These are phyloP conservation scores for Leptestheria dahalacensis DNA, from an alignment of 1,140 invertebrate genomes.

Conservation along the genomic window DNA sequence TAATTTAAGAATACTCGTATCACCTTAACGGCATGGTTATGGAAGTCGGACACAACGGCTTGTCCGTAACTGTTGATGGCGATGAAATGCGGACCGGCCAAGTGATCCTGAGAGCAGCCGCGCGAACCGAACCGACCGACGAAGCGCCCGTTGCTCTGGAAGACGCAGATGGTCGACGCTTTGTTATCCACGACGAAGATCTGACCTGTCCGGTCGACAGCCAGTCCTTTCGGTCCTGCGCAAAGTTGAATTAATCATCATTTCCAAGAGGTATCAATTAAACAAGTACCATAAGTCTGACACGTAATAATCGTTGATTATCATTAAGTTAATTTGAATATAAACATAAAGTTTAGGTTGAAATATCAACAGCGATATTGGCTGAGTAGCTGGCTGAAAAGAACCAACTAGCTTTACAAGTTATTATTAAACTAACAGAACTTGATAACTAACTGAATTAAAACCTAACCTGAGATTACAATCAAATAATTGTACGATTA, in stretches of 20 bases:
- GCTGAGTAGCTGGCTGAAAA: too few relatives aligned
- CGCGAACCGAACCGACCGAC: constrained; percentile 29
- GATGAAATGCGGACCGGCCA: constrained; percentile 43
- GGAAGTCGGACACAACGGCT: constrained; percentile 40
- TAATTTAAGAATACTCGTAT: neutral
- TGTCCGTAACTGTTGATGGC: constrained; percentile 36
- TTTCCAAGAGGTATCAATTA: neutral
- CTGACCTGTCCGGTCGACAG: constrained; percentile 34
- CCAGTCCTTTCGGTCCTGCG: constrained; percentile 36
- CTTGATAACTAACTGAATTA: neutral
- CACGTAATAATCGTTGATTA: too few relatives aligned
- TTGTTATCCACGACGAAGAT: constrained; percentile 45
- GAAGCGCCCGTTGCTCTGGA: constrained; percentile 35
- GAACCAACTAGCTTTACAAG: too few relatives aligned
- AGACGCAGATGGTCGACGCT: constrained; percentile 36
- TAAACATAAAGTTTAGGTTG: too few relatives aligned
- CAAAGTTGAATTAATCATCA: neutral
- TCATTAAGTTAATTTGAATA: too few relatives aligned
- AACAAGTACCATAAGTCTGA: too few relatives aligned
- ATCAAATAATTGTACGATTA: neutral
- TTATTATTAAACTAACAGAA: too few relatives aligned
- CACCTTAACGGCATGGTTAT: constrained; percentile 41
- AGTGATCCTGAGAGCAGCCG: constrained; percentile 31
- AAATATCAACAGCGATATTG: too few relatives aligned
- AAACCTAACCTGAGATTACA: neutral